phyloP scores from a whole-genome alignment of 1,140 invertebrate genomes.

The Sarcophaga peregrina region DNA sequence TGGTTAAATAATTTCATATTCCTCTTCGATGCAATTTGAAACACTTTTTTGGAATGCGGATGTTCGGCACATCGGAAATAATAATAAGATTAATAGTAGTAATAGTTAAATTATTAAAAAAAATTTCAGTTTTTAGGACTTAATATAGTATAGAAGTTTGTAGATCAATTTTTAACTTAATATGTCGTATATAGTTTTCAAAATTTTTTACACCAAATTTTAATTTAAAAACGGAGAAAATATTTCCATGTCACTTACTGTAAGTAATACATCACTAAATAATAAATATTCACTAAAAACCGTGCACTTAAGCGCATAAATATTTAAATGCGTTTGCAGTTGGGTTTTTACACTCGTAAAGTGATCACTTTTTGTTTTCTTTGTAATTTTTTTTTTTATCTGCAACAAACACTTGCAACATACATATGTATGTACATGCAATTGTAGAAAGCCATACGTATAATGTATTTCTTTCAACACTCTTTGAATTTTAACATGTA shows the following conservation, averaged over 20 bases:
- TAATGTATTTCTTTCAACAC: constrained; percentile 21
- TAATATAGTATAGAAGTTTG: too few species aligned
- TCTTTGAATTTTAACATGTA: not conserved
- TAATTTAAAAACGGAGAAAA: not conserved
- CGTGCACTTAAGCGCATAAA: constrained; percentile 24
- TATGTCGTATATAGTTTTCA: too few species aligned
- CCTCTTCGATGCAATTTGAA: too few species aligned
- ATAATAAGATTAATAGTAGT: too few species aligned
- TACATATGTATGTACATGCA: not conserved
- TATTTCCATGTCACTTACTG: not conserved
- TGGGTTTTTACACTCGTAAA: constrained; percentile 15
- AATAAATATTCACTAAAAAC: constrained; percentile 20
- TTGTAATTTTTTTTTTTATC: not conserved
- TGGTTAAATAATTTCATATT: too few species aligned
- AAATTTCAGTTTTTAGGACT: too few species aligned
- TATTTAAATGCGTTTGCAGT: constrained; percentile 17
- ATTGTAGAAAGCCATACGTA: not conserved
- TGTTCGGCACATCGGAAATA: too few species aligned
- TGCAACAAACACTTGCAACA: not conserved
- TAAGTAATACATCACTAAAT: constrained; percentile 3
- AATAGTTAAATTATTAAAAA: too few species aligned
- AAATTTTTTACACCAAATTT: not conserved
- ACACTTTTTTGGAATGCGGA: too few species aligned
- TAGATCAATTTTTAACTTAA: too few species aligned
- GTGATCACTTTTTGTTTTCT: not conserved